Conservation (phyloP, 2,113 vertebrate species). For the Electrona antarctica region DNA sequence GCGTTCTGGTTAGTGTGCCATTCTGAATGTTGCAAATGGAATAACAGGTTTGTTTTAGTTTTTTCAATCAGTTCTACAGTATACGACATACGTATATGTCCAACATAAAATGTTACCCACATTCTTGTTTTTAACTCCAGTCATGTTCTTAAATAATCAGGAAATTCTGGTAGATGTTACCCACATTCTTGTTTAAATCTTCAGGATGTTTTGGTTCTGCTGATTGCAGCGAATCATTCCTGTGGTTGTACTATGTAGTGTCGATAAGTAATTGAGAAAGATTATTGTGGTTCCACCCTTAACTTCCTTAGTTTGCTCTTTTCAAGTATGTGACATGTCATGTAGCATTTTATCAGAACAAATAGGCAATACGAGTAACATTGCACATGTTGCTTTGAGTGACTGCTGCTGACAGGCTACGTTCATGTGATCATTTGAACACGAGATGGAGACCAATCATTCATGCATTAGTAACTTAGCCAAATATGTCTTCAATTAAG, state of each 20-base stretch:
- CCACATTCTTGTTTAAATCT: not conserved
- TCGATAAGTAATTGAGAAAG: conserved; percentile 12
- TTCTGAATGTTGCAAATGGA: not conserved
- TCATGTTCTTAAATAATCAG: conserved; percentile 13
- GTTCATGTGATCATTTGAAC: conserved; percentile 40
- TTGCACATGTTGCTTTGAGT: conserved; percentile 38
- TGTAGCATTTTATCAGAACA: conserved; percentile 49
- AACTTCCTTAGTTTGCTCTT: not conserved
- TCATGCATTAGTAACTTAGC: conserved; percentile 39
- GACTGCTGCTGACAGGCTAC: conserved; percentile 42
- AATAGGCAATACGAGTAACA: conserved; percentile 60
- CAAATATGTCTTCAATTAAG: conserved; percentile 59
- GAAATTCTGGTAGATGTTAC: conserved; percentile 20
- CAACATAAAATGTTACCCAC: not conserved
- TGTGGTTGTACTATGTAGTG: conserved; percentile 23
- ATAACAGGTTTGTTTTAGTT: too few relatives aligned
- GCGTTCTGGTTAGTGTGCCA: not conserved
- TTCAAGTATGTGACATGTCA: conserved; percentile 36
- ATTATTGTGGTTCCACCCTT: conserved; percentile 23
- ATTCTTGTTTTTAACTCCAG: conserved; percentile 3
- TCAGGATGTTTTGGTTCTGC: not conserved
- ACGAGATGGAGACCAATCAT: conserved; percentile 19
- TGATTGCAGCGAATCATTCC: conserved; percentile 9
- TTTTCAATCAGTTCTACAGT: not conserved
- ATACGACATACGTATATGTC: not conserved